Evolutionary conservation across 2,113 vertebrate genomes (phyloP).

Genomic region (Megaptera novaeangliae): DNA sequence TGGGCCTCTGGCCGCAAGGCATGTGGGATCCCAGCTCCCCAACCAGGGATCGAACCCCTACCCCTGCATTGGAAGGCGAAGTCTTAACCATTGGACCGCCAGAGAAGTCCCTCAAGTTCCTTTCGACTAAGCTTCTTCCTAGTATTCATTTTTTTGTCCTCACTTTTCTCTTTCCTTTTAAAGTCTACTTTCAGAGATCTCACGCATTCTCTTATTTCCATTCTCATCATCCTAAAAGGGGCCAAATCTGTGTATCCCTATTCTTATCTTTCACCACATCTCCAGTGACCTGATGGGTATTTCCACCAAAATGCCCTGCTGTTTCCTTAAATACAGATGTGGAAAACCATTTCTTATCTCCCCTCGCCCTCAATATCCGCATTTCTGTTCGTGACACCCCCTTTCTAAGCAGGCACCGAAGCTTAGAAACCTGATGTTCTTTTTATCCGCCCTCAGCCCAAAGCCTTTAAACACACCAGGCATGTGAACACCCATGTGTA

Average conservation of each 20-base stretch:
- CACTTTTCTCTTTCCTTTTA: background rate
- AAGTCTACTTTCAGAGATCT: background rate
- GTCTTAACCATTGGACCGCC: too few relatives aligned
- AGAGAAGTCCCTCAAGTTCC: too few relatives aligned
- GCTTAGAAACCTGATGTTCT: background rate
- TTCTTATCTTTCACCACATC: background rate
- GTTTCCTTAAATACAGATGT: background rate
- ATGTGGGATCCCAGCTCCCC: too few relatives aligned
- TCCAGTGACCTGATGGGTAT: background rate
- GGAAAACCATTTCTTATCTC: background rate
- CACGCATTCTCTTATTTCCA: background rate
- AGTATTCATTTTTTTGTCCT: background rate
- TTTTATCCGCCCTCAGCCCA: background rate
- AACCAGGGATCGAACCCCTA: too few relatives aligned
- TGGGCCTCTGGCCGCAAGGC: too few relatives aligned
- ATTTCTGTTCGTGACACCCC: background rate
- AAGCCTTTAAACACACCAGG: background rate
- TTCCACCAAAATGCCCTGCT: background rate
- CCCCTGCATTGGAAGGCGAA: too few relatives aligned
- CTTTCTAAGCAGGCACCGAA: background rate
- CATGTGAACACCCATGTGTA: background rate
- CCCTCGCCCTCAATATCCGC: background rate
- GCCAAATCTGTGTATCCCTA: background rate
- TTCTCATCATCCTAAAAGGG: background rate
- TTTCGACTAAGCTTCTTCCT: background rate